Conservation (phyloP, 92 coral and sea anemone genomes). For the Nematostella vectensis region DNA sequence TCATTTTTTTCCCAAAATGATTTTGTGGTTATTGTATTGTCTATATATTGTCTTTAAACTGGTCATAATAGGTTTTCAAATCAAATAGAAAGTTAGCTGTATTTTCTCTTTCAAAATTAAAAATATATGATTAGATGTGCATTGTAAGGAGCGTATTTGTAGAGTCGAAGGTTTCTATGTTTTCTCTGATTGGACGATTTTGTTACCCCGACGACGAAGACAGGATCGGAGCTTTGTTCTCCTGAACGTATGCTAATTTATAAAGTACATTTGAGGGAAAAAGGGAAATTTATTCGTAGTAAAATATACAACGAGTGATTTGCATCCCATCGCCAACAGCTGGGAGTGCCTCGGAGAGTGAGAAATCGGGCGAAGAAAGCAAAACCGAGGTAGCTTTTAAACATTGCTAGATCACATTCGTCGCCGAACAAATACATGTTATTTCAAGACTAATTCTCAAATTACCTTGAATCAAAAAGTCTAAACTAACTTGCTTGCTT, state of each 20-base stretch:
- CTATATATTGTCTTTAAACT: too few species aligned
- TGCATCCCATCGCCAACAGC: background rate
- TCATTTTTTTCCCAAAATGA: too few species aligned
- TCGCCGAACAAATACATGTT: too few species aligned
- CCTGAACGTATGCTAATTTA: conserved; percentile 20
- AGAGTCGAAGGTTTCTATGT: background rate
- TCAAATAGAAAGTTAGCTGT: too few species aligned
- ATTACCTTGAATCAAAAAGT: background rate
- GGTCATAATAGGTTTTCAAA: too few species aligned
- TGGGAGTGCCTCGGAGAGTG: conserved; percentile 8
- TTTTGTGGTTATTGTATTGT: too few species aligned
- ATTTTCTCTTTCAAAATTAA: too few species aligned
- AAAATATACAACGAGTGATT: conserved; percentile 1
- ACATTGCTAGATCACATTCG: too few species aligned
- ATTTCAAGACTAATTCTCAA: background rate
- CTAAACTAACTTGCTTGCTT: conserved; percentile 1
- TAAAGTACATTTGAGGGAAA: conserved; percentile 9
- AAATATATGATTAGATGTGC: too few species aligned
- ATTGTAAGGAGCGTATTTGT: too few species aligned
- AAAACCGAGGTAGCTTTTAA: too few species aligned
- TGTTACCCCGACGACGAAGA: background rate
- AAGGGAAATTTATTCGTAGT: conserved; percentile 18
- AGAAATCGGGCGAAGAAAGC: background rate
- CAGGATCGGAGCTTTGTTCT: background rate
- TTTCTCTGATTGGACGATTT: background rate